These are phyloP conservation scores for Pelochelys cantorii DNA, from an alignment of 2,797 vertebrate species.

Conservation along the genomic window DNA sequence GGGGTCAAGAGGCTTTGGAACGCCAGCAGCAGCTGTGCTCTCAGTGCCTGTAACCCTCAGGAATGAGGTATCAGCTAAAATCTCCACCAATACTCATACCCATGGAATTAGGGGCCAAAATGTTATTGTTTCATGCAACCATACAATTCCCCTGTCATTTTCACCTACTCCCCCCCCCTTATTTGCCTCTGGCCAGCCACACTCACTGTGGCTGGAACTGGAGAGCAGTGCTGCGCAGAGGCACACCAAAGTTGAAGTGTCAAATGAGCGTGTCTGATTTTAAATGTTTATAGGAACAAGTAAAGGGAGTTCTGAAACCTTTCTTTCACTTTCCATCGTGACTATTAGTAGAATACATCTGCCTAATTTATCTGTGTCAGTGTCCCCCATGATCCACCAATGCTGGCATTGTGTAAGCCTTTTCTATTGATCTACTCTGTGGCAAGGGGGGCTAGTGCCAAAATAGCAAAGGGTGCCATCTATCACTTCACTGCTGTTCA, in stretches of 20 bases:
- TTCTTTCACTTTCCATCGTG: neutral
- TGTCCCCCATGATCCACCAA: neutral
- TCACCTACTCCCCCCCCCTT: too few species aligned
- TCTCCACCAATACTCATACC: neutral
- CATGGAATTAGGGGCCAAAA: neutral
- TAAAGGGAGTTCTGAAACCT: too few species aligned
- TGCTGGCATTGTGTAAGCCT: neutral
- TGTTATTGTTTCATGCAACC: neutral
- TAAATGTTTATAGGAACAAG: too few species aligned
- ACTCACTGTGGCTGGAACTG: too few species aligned
- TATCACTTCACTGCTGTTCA: neutral
- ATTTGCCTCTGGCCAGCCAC: too few species aligned
- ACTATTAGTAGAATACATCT: neutral
- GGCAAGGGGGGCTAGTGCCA: neutral
- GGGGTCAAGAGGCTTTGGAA: neutral
- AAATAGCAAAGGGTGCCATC: neutral
- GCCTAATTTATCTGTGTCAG: neutral
- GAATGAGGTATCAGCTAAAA: neutral
- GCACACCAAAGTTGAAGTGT: too few species aligned
- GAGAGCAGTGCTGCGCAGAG: too few species aligned
- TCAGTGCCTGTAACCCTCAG: neutral
- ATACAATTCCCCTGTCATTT: too few species aligned
- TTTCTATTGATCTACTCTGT: neutral
- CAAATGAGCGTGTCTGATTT: too few species aligned
- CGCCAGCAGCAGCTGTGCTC: neutral